Evolutionary conservation across 2,113 vertebrate species (phyloP).

Genomic region (Poeciliopsis turrubarensis): DNA sequence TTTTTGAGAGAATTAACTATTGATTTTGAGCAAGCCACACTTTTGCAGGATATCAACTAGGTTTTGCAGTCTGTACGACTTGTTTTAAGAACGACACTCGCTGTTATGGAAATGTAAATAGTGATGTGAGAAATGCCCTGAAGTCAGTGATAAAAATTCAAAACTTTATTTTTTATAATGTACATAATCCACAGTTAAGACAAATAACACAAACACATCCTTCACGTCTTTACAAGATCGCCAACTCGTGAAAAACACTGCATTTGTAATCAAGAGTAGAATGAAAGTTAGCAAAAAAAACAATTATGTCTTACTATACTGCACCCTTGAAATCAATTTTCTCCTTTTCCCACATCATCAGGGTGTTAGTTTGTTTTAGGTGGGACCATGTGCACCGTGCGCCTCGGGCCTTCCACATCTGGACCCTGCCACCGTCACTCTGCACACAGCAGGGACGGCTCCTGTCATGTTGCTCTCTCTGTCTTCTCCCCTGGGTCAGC

Average conservation of each 20-base stretch:
- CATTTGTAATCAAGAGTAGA: background rate
- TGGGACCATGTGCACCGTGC: slow-evolving; percentile 31
- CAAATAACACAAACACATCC: too few species aligned
- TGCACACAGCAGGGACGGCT: slow-evolving; percentile 14
- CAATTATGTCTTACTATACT: background rate
- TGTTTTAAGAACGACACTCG: background rate
- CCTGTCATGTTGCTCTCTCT: background rate
- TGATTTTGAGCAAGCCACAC: too few species aligned
- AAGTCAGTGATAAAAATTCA: background rate
- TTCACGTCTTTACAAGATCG: too few species aligned
- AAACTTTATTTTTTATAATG: background rate
- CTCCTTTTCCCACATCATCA: background rate
- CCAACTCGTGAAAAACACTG: background rate
- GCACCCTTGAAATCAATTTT: background rate
- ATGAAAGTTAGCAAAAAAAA: background rate
- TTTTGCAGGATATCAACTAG: background rate
- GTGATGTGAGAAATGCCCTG: background rate
- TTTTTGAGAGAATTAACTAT: background rate
- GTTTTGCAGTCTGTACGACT: background rate
- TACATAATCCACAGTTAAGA: too few species aligned
- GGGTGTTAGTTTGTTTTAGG: slow-evolving; percentile 44
- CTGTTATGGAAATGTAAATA: background rate
- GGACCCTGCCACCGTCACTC: slow-evolving; percentile 62
- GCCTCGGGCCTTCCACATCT: slow-evolving; percentile 55
- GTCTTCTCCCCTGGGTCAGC: slow-evolving; percentile 9